Evolutionary conservation across 2,113 vertebrate species (phyloP), one percentile per base, ranked within the genome.

Genomic region (Dipodomys stephensi): DNA sequence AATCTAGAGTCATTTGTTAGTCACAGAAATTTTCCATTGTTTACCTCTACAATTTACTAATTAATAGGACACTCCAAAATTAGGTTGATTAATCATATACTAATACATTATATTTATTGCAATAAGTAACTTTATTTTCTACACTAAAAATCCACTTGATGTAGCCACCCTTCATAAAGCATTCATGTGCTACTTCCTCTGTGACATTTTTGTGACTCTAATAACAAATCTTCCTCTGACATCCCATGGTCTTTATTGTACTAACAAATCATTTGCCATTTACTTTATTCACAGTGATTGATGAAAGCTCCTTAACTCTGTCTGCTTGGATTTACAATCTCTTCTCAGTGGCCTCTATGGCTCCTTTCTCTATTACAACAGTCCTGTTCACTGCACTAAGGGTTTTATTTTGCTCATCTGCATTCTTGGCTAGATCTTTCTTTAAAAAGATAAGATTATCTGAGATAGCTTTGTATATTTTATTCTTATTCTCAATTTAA

Each of bases 251-350:
- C 19, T 72, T 89, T 65, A 86, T 57, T 84, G 23, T 86, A 64
- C 25, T 86, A 78, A 73, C 23, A 64, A 92, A 82, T 94, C 69
- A 86, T 82, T 82, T 72, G 44, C 57, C 81, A 82, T 65, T 92
- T 92, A 46, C 28, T 89, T 82, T 85, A 69, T 44, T 46, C 44
- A 28, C 2, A 67, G 25, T 60, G 57, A 77, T 78, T 49, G 44
- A 82, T n/a, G 32, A 83, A 92, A 62, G 11, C 71, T 72, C 81
- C 44, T 86, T 69, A 94, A 60, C 64, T n/a, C 23, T 76, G 9
- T 74, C 30, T 65, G 4, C 57, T 92, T 22, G 32, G 9, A 87
- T 90, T 83, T 87, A 72, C 65, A 73, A 49, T 23, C 8, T 83
- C 39, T 65, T 72, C 46, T 81, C 65, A 83, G 19, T 72, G n/a